Base-by-base conservation (phyloP, 2,888 invertebrate species). In the Spisula subtruncata region DNA sequence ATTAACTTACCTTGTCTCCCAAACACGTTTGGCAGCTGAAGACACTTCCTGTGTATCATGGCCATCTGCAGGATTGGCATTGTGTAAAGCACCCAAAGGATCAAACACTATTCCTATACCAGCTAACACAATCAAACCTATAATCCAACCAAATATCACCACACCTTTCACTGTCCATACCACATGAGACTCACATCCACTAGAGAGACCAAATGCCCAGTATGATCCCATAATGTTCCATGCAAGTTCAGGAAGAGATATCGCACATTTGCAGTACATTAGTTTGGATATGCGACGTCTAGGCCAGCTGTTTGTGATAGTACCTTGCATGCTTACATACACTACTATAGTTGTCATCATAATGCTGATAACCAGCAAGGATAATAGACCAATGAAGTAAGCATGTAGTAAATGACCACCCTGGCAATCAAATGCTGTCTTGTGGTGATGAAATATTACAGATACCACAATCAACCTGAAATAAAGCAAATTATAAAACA, bases 211-310 rank as follows among this genome's bases (percentile, higher is more conserved):
- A 93, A 98, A 98, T 94, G 98, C 98, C 98, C 98, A 98, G 97
- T 98, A 97, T 5, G 98, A 98, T 12, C 98, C 98, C 97, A 98
- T 97, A 87, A 98, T 97, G 95, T 98, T 98, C 97, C 98, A 98
- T 5, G 97, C 97, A 29, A 98, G 97, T 97, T 99, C 98, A 18
- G 98, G 98, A 46, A 98, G 95, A 93, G 98, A 97, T 89, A 98
- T 97, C 91, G 98, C 97, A 93, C 98, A 97, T 96, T 98, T 98
- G 94, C 98, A 95, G 93, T 98, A 97, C n/a, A 96, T 88, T 83
- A 98, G 97, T 51, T 98, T 98, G 12, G 98, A 97, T 18, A 98
- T 98, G 94, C 97, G 97, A 94, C 97, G 97, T 93, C 98, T 97
- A 10, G 98, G 97, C 86, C 97, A 97, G 46, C 98, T 97, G 93